Evolutionary conservation across 2,888 invertebrate genomes (phyloP).

Genomic region (Napeogenes inachia): DNA sequence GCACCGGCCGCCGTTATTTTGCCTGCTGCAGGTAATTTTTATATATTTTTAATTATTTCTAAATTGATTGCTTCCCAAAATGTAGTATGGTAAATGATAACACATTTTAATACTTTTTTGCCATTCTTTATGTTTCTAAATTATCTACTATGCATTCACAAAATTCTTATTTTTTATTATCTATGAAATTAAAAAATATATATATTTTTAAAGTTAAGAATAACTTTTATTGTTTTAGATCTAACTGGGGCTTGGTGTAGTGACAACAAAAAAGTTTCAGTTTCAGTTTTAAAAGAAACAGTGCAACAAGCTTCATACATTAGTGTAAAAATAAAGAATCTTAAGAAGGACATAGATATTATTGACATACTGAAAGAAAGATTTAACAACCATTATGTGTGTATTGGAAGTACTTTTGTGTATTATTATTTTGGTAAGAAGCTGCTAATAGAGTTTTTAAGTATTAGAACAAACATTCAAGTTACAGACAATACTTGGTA

Average conservation of each 20-base stretch:
- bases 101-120: too few species aligned
- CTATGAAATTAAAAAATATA: too few species aligned
- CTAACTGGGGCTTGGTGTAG: conserved; percentile 57
- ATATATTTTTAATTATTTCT: too few species aligned
- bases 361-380: conserved; percentile 62
- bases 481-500: conserved; percentile 52
- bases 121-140: too few species aligned
- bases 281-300: conserved; percentile 50
- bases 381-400: conserved; percentile 55
- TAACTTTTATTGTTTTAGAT: conserved; percentile 43
- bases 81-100: too few species aligned
- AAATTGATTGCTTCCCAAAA: too few species aligned
- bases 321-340: conserved; percentile 53
- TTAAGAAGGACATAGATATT: conserved; percentile 56
- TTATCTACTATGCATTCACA: too few species aligned
- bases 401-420: conserved; percentile 50
- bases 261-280: conserved; percentile 56
- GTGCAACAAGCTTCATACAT: conserved; percentile 47
- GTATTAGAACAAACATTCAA: conserved; percentile 48
- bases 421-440: conserved; percentile 75
- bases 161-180: too few species aligned
- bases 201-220: too few species aligned
- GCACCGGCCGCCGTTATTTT: conserved; percentile 66
- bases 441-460: conserved; percentile 56
- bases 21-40: conserved; percentile 56